These are phyloP conservation scores for Mactromeris polynyma DNA, from an alignment of 2,888 invertebrate species.

Conservation along the genomic window DNA sequence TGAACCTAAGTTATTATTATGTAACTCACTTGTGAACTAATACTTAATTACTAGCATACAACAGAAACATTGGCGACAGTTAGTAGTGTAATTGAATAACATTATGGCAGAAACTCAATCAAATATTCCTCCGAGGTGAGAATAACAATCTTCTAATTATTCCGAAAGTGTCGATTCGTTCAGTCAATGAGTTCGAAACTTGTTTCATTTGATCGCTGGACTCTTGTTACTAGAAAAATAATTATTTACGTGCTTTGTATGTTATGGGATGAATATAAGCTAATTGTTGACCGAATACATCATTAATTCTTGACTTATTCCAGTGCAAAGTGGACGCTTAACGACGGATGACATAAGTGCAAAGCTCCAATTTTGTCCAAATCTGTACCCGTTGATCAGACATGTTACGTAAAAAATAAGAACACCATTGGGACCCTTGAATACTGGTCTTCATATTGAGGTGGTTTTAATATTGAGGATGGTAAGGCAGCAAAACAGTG, in stretches of 20 bases:
- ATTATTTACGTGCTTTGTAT: neutral
- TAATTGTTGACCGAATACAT: neutral
- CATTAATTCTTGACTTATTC: neutral
- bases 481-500: no score
- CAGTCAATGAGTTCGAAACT: neutral
- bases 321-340: neutral
- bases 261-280: neutral
- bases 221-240: neutral
- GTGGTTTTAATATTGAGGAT: no score
- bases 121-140: constrained; percentile 41
- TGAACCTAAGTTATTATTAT: neutral
- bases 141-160: constrained; percentile 36
- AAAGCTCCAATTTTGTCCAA: no score
- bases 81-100: constrained; percentile 21
- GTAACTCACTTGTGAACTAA: neutral
- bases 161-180: constrained; percentile 25
- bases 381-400: neutral
- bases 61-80: constrained; percentile 13
- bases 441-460: no score
- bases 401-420: no score
- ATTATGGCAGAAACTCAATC: constrained; percentile 16
- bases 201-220: constrained; percentile 7
- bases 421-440: no score
- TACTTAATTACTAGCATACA: constrained; percentile 24
- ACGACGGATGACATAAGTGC: no score